A percentile compares a stretch with the other conserved stretches of the same genome.
Evolutionary conservation across 2,797 vertebrate species (phyloP).

Genomic region (Melopsittacus undulatus): DNA sequence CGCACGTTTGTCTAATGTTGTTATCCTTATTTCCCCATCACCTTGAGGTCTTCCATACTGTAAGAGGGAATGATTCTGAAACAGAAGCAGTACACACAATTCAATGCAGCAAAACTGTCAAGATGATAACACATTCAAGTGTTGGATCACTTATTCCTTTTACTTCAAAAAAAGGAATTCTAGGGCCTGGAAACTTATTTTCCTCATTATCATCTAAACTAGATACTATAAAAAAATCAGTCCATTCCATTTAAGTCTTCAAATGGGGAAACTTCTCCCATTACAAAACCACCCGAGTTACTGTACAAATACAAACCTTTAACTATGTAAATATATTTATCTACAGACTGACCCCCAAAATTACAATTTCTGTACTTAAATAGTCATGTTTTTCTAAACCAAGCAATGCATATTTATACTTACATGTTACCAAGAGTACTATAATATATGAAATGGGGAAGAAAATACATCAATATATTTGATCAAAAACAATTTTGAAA

Average conservation of each 20-base stretch:
- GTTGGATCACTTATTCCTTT: not conserved
- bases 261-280: not conserved
- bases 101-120: not conserved
- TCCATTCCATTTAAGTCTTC: not conserved
- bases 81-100: not conserved
- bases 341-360: not conserved
- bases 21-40: slow-evolving; percentile 92
- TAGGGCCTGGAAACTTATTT: not conserved
- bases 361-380: not conserved
- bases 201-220: not conserved
- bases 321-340: not conserved
- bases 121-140: not conserved
- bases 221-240: not conserved
- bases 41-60: slow-evolving; percentile 94
- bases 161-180: not conserved
- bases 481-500: not conserved
- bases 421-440: not conserved
- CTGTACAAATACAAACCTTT: not conserved
- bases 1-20: slow-evolving; percentile 91
- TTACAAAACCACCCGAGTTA: not conserved
- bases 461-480: not conserved
- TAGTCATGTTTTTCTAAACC: not conserved
- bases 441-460: not conserved
- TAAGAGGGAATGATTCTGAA: slow-evolving; percentile 90
- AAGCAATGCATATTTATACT: not conserved